Evolutionary conservation across 2,797 vertebrate genomes (phyloP).

Genomic region (Acanthurus tractus): DNA sequence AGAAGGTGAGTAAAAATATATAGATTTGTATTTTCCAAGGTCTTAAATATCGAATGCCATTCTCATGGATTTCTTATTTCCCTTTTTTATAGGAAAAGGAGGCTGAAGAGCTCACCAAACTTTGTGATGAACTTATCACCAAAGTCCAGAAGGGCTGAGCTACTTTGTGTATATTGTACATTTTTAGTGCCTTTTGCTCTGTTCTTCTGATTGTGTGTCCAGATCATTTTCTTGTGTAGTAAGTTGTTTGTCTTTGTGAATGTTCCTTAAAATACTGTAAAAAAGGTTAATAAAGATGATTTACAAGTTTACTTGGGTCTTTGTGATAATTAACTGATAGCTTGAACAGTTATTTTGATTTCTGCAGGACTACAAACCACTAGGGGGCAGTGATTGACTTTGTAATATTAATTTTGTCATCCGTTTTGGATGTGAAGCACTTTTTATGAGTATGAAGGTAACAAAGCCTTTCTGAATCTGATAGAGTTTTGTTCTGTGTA

Average conservation of each 20-base stretch:
- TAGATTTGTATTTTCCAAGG: background rate
- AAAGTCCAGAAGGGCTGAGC: constrained; percentile 86
- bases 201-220: background rate
- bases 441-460: background rate
- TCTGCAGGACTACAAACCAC: constrained; percentile 30
- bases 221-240: constrained; percentile 15
- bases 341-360: background rate
- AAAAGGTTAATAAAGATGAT: constrained; percentile 68
- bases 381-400: constrained; percentile 58
- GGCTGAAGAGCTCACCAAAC: constrained; percentile 92
- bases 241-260: constrained; percentile 45
- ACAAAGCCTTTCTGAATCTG: background rate
- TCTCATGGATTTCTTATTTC: background rate
- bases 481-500: background rate
- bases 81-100: constrained; percentile 88
- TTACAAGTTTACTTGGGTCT: constrained; percentile 1
- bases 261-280: constrained; percentile 69
- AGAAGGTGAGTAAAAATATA: constrained; percentile 86
- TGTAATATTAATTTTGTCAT: background rate
- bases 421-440: constrained; percentile 13
- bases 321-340: background rate
- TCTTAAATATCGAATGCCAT: background rate
- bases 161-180: constrained; percentile 51
- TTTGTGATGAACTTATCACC: constrained; percentile 95
- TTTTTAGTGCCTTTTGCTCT: constrained; percentile 7